Evolutionary conservation across 2,888 invertebrate genomes (phyloP).

Genomic region (Anthrax anthrax): DNA sequence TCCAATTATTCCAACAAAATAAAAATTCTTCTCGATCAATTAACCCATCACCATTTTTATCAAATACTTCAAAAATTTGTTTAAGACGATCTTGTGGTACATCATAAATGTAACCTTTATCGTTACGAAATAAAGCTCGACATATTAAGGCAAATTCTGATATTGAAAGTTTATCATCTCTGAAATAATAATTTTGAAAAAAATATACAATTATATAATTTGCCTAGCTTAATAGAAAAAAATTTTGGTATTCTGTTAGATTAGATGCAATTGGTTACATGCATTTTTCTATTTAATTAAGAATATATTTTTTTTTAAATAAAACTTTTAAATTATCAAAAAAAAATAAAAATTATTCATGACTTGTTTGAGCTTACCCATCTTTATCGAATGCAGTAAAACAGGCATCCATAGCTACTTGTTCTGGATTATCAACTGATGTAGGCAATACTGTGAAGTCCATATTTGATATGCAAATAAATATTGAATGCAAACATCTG

Average conservation of each 20-base stretch:
- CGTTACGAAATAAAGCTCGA: slow-evolving; percentile 73
- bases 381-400: slow-evolving; percentile 83
- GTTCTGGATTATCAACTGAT: slow-evolving; percentile 39
- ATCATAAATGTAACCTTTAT: slow-evolving; percentile 68
- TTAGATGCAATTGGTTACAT: too few relatives aligned
- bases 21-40: slow-evolving; percentile 73
- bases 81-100: slow-evolving; percentile 53
- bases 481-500: slow-evolving; percentile 9
- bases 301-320: slow-evolving; percentile 1
- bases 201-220: background rate
- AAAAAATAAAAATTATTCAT: background rate
- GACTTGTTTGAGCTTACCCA: slow-evolving; percentile 43
- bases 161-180: slow-evolving; percentile 62
- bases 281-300: background rate
- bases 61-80: slow-evolving; percentile 70
- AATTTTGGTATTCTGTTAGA: background rate
- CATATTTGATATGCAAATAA: slow-evolving; percentile 17
- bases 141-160: slow-evolving; percentile 70
- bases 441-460: slow-evolving; percentile 31
- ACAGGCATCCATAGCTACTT: slow-evolving; percentile 74
- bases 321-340: background rate
- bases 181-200: slow-evolving; percentile 25
- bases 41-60: slow-evolving; percentile 57
- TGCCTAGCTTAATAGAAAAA: background rate
- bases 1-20: slow-evolving; percentile 83